phyloP scores from a whole-genome alignment of 2,888 invertebrate genomes.

The Macaria liturata region DNA sequence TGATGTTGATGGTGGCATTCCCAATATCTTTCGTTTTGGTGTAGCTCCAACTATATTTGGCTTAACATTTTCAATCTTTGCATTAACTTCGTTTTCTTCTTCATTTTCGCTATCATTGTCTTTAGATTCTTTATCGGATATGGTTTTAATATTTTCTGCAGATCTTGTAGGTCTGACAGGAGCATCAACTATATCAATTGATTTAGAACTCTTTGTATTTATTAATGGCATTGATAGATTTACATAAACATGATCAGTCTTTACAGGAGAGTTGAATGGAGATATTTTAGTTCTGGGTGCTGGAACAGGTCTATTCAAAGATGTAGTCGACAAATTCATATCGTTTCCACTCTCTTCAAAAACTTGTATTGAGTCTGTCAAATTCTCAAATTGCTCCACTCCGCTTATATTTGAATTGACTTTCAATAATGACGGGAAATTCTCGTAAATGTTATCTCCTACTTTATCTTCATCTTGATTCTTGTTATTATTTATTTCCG shows the following conservation, averaged over 20 bases:
- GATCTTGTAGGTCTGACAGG: conserved; percentile 66
- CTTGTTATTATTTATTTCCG: conserved; percentile 75
- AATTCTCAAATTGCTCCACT: conserved; percentile 83
- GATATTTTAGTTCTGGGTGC: conserved; percentile 82
- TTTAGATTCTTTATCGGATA: conserved; percentile 34
- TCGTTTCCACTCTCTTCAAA: conserved; percentile 75
- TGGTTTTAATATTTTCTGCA: conserved; percentile 60
- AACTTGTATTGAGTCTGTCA: conserved; percentile 87
- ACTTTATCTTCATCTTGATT: conserved; percentile 52
- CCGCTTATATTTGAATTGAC: conserved; percentile 68
- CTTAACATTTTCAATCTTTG: conserved; percentile 45
- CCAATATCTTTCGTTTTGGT: conserved; percentile 62
- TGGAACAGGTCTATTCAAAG: conserved; percentile 82
- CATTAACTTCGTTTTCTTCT: conserved; percentile 40
- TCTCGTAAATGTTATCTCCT: conserved; percentile 68
- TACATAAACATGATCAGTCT: conserved; percentile 82
- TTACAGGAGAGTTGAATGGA: conserved; percentile 62
- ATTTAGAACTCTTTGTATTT: conserved; percentile 55
- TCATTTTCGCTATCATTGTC: conserved; percentile 38
- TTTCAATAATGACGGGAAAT: conserved; percentile 66
- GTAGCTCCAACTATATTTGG: conserved; percentile 77
- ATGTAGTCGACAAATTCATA: conserved; percentile 65
- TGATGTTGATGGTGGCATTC: conserved; percentile 70
- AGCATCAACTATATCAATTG: conserved; percentile 63
- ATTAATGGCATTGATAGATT: conserved; percentile 82